Conservation (phyloP, 2,113 vertebrate species). For the Melanotaenia duboulayi region DNA sequence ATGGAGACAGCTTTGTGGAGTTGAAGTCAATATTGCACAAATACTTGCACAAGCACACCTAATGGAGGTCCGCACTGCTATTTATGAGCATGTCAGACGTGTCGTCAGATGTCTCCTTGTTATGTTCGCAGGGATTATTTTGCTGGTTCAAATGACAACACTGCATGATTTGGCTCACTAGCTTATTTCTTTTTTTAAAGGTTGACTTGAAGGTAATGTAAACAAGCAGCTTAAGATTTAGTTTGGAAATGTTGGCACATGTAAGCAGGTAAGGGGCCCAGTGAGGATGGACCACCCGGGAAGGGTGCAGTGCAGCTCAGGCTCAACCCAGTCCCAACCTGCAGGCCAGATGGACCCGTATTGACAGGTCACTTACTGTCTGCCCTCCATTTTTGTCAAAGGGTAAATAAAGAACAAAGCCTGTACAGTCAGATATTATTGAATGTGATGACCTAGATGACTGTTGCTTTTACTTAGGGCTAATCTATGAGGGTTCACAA, state of each 20-base stretch:
- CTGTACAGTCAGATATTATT: conserved; percentile 44
- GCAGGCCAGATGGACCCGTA: conserved; percentile 50
- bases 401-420: conserved; percentile 47
- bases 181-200: conserved; percentile 35
- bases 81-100: conserved; percentile 25
- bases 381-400: conserved; percentile 52
- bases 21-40: conserved; percentile 39
- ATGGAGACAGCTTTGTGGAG: conserved; percentile 20
- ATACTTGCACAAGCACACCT: conserved; percentile 42
- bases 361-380: conserved; percentile 53
- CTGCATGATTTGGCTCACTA: conserved; percentile 22
- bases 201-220: conserved; percentile 49
- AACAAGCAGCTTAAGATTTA: conserved; percentile 55
- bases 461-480: conserved; percentile 37
- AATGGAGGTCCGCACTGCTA: conserved; percentile 23
- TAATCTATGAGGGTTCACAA: conserved; percentile 48
- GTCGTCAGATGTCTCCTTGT: conserved; percentile 3
- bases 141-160: conserved; percentile 48
- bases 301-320: conserved; percentile 24
- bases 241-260: conserved; percentile 56
- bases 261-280: conserved; percentile 35
- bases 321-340: conserved; percentile 22
- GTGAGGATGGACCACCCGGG: conserved; percentile 54
- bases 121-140: conserved; percentile 41
- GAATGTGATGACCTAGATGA: conserved; percentile 44